Base-by-base conservation (phyloP, 1,140 invertebrate genomes). In the Hycleus cichorii region DNA sequence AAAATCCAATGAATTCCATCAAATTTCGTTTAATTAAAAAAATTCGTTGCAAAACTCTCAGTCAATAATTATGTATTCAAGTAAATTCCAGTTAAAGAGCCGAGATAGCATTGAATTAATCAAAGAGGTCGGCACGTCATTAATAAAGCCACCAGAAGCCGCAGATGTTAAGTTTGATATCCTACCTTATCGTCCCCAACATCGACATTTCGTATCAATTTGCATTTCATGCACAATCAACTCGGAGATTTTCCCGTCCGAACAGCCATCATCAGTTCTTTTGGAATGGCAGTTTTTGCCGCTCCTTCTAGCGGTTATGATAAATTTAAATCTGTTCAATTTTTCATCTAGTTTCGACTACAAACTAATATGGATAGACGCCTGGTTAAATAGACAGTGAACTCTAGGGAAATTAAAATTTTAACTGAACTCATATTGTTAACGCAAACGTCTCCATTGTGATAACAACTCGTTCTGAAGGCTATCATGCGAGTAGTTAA, bases 151-250 rank as follows among this genome's bases (percentile, higher is more conserved):
- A 43, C 56, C 56, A 39, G 47, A 49, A 50, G 47, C 56, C 56
- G 27, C 56, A 57, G 24, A 42, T 49, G 48, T 47, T 44, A 40
- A 57, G 56, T 57, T 49, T 45, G 48, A 45, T 45, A 32, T 48
- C 43, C 32, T 57, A 40, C 47, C 39, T 39, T 57, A 57, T 49
- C 55, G 42, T 32, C 32, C 32, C 39, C 25, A 57, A 42, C 56
- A 57, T 57, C 49, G 56, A 57, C 47, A 50, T 57, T 57, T 47
- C 49, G 56, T 50, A 57, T 57, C 56, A 57, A 57, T 57, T 57
- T 57, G 56, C 56, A 57, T 57, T 57, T 57, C 47, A 57, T 50
- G 56, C 56, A 50, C 56, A 57, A 57, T 57, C 56, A 48, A 50
- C 48, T 57, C 47, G 42, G 32, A 45, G 51, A 53, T 32, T 32